Percentiles rank a stretch among this genome's conserved stretches.
phyloP scores from a whole-genome alignment of 1,140 invertebrate species.

The Maniola jurtina region DNA sequence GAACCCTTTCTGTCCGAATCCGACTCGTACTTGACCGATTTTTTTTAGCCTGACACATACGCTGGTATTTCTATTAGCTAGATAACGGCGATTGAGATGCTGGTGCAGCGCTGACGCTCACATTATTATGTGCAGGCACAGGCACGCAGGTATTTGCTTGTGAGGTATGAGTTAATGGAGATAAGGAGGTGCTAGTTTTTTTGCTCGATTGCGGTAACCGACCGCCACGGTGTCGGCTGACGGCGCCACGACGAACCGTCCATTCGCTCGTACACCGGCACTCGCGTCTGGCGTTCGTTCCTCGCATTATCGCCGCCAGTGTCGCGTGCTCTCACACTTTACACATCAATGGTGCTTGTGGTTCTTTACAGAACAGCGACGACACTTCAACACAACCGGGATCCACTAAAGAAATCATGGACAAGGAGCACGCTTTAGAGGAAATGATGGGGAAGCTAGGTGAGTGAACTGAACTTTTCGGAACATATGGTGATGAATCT shows the following conservation, averaged over 20 bases:
- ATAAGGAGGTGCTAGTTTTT: constrained; percentile 60
- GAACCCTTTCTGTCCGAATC: no score
- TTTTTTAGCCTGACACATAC: background rate
- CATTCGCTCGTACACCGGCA: constrained; percentile 70
- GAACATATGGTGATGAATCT: constrained; percentile 48
- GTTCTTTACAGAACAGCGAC: constrained; percentile 47
- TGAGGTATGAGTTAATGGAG: constrained; percentile 43
- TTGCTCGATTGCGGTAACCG: constrained; percentile 59
- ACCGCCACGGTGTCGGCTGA: constrained; percentile 42
- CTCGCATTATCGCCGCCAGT: constrained; percentile 26
- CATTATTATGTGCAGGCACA: constrained; percentile 37
- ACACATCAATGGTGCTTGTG: constrained; percentile 61
- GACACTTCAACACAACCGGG: constrained; percentile 26
- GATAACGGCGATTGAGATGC: constrained; percentile 17
- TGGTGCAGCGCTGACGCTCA: constrained; percentile 32
- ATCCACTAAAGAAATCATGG: constrained; percentile 64
- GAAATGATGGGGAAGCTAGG: constrained; percentile 84
- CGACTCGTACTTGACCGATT: no score
- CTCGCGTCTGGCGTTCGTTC: constrained; percentile 52
- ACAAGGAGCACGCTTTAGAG: constrained; percentile 82
- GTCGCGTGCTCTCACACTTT: constrained; percentile 33
- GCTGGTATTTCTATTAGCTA: constrained; percentile 6
- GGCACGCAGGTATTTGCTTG: background rate
- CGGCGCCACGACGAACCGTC: constrained; percentile 54
- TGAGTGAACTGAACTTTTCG: constrained; percentile 57